A percentile compares a stretch with the other conserved stretches of the same genome.
Conservation (phyloP, 2,888 invertebrate genomes). For the Ypsolopha sequella region DNA sequence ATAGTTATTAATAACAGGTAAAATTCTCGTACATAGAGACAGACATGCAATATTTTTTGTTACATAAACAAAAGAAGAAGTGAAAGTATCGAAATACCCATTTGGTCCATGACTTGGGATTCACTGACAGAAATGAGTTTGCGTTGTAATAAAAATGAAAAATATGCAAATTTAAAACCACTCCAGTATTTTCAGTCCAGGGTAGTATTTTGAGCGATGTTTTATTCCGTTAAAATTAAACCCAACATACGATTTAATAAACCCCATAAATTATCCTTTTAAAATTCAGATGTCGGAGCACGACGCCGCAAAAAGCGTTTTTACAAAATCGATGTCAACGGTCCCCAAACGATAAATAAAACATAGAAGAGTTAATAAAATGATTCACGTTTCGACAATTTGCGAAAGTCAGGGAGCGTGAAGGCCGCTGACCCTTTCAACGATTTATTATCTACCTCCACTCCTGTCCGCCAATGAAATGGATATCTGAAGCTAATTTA, state of each 20-base stretch:
- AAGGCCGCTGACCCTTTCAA: slow-evolving; percentile 6
- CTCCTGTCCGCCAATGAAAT: slow-evolving; percentile 7
- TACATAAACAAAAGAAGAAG: too few species aligned
- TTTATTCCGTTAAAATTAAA: background rate
- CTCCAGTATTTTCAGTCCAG: too few species aligned
- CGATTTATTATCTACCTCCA: slow-evolving; percentile 9
- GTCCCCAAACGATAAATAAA: slow-evolving; percentile 3
- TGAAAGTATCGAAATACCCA: too few species aligned
- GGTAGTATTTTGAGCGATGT: too few species aligned
- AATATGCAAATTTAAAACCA: too few species aligned
- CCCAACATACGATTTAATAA: background rate
- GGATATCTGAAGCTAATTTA: slow-evolving; percentile 9
- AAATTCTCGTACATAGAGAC: too few species aligned
- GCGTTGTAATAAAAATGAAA: too few species aligned
- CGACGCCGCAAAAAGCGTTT: background rate
- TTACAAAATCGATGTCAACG: background rate
- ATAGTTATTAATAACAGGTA: too few species aligned
- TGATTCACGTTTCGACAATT: slow-evolving; percentile 10
- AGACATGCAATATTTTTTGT: too few species aligned
- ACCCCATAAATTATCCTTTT: background rate
- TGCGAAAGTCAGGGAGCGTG: slow-evolving; percentile 8
- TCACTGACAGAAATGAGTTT: too few species aligned
- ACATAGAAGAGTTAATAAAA: slow-evolving; percentile 8
- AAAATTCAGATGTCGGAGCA: background rate
- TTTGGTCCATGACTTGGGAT: too few species aligned